Conservation (phyloP, 1,140 invertebrate species). For the Bilobella aurantiaca region DNA sequence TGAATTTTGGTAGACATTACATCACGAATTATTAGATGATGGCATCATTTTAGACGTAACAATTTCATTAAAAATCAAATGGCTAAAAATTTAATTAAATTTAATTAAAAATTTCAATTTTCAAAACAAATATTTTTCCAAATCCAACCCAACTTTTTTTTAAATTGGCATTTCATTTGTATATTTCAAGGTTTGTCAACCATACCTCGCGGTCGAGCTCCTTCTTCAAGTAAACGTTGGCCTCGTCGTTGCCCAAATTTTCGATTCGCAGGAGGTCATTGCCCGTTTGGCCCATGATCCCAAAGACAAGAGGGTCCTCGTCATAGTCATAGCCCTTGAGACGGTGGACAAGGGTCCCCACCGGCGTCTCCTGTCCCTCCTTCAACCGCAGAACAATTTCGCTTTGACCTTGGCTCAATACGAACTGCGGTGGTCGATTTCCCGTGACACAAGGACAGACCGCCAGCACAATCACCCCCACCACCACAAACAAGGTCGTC, state of each 20-base stretch:
- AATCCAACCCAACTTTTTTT: no score
- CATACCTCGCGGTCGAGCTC: slow-evolving; percentile 77
- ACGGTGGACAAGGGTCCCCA: slow-evolving; percentile 70
- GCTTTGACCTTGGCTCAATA: slow-evolving; percentile 68
- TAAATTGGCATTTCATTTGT: no score
- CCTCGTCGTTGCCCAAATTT: slow-evolving; percentile 64
- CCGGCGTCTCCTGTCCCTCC: slow-evolving; percentile 71
- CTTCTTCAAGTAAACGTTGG: slow-evolving; percentile 75
- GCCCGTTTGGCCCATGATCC: slow-evolving; percentile 57
- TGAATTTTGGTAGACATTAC: no score
- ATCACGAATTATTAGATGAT: no score
- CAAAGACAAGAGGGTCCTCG: slow-evolving; percentile 70
- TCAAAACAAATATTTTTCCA: no score
- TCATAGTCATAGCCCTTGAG: slow-evolving; percentile 71
- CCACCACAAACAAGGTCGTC: no score
- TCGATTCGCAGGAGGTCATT: slow-evolving; percentile 75
- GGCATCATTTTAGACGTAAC: no score
- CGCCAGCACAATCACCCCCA: background rate
- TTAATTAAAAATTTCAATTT: no score
- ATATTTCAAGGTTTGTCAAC: background rate
- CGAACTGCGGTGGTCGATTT: slow-evolving; percentile 68
- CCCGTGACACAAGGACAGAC: background rate
- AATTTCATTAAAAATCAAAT: no score
- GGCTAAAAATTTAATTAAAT: no score
- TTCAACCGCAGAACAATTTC: slow-evolving; percentile 79